Evolutionary conservation across 1,140 invertebrate species (phyloP), one percentile per base, ranked within the genome.

Genomic region (Ceratina australensis): DNA sequence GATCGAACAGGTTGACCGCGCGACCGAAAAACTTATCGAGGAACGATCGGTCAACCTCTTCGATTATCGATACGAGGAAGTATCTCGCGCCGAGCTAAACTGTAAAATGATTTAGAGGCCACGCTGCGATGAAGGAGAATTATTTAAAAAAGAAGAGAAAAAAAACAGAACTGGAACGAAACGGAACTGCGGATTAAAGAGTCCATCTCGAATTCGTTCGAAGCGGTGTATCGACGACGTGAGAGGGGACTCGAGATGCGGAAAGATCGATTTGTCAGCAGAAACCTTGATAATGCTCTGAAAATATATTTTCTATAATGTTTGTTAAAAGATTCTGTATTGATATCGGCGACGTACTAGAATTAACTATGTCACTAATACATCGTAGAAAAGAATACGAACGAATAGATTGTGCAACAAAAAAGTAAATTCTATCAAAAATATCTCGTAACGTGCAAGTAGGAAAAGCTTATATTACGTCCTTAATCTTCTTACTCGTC

Each of bases 401-500:
- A 56, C 28, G n/a, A 56, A 28, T n/a, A 22, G 24, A 52, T 50
- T 12, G 60, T 73, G 60, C 49, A n/a, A 66, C 47, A 28, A 74
- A 16, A 22, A 65, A 49, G 64, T 73, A 73, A 63, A 57, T 26
- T 22, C 18, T 74, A 49, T 67, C 63, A 66, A 74, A 68, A 60
- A 59, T 56, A n/a, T 75, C n/a, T 49, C 33, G 63, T 75, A 68
- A 75, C 67, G 67, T 77, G 74, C 66, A 71, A 77, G 67, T 61
- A 42, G 49, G 67, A 61, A 65, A 52, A 63, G 57, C 65, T 69
- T 76, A 60, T 68, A 60, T 76, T 76, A 69, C 73, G 73, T 76
- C 65, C 73, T 76, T 60, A 33, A 59, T 60, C 54, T 24, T 47
- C 33, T 71, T 71, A 74, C 59, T 76, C 12, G 33, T 59, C 22